Base-by-base conservation (phyloP, 1,140 invertebrate genomes). In the Hylaeus anthracinus region DNA sequence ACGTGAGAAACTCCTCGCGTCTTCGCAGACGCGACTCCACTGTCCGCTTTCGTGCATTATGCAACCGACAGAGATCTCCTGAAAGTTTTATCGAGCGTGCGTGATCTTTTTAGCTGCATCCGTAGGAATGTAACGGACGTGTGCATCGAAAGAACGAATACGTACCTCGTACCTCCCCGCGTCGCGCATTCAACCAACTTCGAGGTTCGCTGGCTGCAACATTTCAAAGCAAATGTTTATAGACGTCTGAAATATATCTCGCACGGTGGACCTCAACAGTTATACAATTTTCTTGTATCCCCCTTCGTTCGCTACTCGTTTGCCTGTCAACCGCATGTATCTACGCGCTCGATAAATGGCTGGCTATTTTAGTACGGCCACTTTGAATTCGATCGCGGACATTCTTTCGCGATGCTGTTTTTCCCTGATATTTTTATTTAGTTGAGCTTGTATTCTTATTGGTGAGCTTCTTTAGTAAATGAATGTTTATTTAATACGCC, bases 71-170 rank as follows among this genome's bases (percentile, higher is more conserved):
- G 85, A 80, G 84, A 83, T 65, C 65, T 75, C 51, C 37, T 83
- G 81, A 86, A 86, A 86, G 85, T 86, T 86, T 86, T 86, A 86
- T 86, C 84, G 81, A 86, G 81, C 75, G 81, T 85, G 76, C 72
- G 76, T 71, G 84, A 86, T 86, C 81, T 86, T 82, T 48, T 67
- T 66, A 72, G 79, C 72, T 58, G 63, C 71, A 71, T 45, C 39
- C 63, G 41, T 80, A 70, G 51, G 84, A 86, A 86, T 81, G 76
- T 73, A 48, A 72, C 66, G 67, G 69, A 72, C 80, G 78, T 76
- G 75, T 60, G 84, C 75, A 71, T 81, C 58, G 66, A 45, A 63
- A 60, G 60, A 60, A 72, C 56, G 72, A 71, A 58, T 71, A 81
- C 74, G 65, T 64, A 55, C 65, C 79, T 78, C 74, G 83, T 72